phyloP scores from a whole-genome alignment of 2,113 vertebrate genomes.

The Dromaius novaehollandiae region DNA sequence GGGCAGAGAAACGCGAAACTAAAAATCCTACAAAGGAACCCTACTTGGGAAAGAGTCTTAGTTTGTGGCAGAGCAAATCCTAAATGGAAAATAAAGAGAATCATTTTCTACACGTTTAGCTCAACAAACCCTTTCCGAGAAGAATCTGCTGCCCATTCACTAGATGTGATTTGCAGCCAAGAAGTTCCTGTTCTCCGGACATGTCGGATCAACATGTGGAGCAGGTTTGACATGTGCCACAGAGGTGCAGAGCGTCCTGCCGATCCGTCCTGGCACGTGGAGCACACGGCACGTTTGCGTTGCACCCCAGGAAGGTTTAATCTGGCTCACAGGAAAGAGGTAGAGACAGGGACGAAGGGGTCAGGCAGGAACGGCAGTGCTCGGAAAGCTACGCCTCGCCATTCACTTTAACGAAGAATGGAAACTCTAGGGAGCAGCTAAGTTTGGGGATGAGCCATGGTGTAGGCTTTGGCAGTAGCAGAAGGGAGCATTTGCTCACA shows the following conservation, averaged over 20 bases:
- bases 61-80: background rate
- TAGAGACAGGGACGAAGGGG: background rate
- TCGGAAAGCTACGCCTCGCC: background rate
- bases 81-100: conserved; percentile 3
- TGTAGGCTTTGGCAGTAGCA: background rate
- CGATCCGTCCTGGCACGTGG: background rate
- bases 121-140: background rate
- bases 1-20: background rate
- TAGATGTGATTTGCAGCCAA: background rate
- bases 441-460: background rate
- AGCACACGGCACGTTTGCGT: rapidly evolving
- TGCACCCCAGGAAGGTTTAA: background rate
- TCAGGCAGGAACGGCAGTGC: background rate
- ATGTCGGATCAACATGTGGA: background rate
- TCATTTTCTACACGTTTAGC: background rate
- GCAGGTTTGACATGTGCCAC: background rate
- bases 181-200: background rate
- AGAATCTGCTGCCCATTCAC: background rate
- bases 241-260: background rate
- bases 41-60: background rate
- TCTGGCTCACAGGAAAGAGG: rapidly evolving
- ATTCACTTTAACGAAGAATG: background rate
- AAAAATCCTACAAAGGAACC: background rate
- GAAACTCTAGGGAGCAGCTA: background rate
- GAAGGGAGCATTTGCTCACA: background rate